These are phyloP conservation scores for Apomyelois bistriatella DNA, from an alignment of 2,888 invertebrate species.

Conservation along the genomic window DNA sequence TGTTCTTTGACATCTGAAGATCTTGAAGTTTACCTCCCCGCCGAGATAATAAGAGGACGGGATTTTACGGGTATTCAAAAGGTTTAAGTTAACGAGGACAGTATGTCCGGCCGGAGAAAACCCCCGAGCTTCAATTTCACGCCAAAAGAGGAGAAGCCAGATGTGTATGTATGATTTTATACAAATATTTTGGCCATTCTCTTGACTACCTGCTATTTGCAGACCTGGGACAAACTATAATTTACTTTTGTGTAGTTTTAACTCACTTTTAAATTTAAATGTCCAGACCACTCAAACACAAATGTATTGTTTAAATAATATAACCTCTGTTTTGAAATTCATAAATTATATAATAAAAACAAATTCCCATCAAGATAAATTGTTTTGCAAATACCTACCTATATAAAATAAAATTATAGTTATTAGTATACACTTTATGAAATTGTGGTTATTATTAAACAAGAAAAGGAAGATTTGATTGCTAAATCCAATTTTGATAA, in stretches of 20 bases:
- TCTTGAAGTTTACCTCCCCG: slow-evolving; percentile 6
- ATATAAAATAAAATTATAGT: neutral
- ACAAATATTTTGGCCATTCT: slow-evolving; percentile 5
- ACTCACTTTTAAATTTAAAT: neutral
- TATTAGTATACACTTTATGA: no score
- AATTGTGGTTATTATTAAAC: no score
- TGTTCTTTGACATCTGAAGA: neutral
- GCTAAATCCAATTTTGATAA: no score
- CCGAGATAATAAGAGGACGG: neutral
- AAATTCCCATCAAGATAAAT: neutral
- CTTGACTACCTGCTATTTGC: neutral
- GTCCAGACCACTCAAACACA: neutral
- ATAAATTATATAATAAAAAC: slow-evolving; percentile 9
- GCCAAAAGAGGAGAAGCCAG: slow-evolving; percentile 55
- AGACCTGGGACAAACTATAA: neutral
- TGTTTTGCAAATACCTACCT: neutral
- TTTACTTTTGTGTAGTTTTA: neutral
- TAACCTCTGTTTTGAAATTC: slow-evolving; percentile 4
- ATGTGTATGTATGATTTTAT: slow-evolving; percentile 50
- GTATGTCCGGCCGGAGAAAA: slow-evolving; percentile 64
- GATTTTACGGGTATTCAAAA: neutral
- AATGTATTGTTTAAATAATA: neutral
- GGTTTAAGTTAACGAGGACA: slow-evolving; percentile 20
- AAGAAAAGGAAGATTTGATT: no score
- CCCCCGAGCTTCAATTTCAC: slow-evolving; percentile 56